Conservation (phyloP, 2,888 invertebrate genomes). For the Petrophora chlorosata region DNA sequence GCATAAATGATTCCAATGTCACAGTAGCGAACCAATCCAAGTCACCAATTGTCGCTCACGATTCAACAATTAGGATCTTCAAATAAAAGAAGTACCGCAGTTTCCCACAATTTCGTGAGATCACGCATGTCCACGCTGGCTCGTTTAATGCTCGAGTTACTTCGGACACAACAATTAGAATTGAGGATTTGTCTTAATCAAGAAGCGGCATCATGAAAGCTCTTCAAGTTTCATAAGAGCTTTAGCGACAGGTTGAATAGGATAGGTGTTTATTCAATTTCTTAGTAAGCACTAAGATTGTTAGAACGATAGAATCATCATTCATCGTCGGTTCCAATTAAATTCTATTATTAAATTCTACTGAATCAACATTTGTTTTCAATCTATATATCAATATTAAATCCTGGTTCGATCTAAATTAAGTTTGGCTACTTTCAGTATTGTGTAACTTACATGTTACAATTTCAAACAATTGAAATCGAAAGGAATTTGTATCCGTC, state of each 20-base stretch:
- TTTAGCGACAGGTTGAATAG: conserved; percentile 7
- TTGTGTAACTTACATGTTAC: conserved; percentile 8
- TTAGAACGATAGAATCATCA: conserved; percentile 1
- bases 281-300: conserved; percentile 8
- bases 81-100: conserved; percentile 24
- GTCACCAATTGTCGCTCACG: conserved; percentile 23
- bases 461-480: conserved; percentile 5
- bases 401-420: conserved; percentile 4
- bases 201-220: conserved; percentile 24
- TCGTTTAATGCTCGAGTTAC: conserved; percentile 18
- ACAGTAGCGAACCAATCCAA: conserved; percentile 14
- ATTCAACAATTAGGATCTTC: conserved; percentile 29
- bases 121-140: conserved; percentile 19
- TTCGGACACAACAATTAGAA: conserved; percentile 29
- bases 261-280: conserved; percentile 25
- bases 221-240: conserved; percentile 25
- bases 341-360: conserved; percentile 11
- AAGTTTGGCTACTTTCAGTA: conserved; percentile 7
- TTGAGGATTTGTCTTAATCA: conserved; percentile 29
- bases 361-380: conserved; percentile 5
- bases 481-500: conserved; percentile 17
- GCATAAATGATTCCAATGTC: conserved; percentile 34
- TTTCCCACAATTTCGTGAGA: conserved; percentile 31
- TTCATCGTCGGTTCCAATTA: conserved; percentile 13
- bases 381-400: conserved; percentile 11